Evolutionary conservation across 2,888 invertebrate genomes (phyloP).

Genomic region (Drosophila merina): DNA sequence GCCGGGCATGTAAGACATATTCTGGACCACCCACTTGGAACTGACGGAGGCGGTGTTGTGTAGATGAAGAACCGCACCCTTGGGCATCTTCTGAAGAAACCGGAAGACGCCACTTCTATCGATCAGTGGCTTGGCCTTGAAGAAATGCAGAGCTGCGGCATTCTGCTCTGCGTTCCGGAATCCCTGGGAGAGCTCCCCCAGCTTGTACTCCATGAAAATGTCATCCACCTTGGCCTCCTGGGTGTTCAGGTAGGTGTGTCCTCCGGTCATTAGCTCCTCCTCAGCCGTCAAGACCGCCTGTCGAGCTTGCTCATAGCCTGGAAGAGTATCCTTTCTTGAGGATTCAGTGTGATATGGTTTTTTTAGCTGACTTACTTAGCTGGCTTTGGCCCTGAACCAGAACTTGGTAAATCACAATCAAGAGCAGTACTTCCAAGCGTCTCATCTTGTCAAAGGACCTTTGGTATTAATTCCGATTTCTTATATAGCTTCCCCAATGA

Average conservation of each 20-base stretch:
- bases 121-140: slow-evolving; percentile 85
- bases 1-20: slow-evolving; percentile 85
- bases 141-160: slow-evolving; percentile 86
- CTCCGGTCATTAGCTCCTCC: slow-evolving; percentile 79
- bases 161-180: slow-evolving; percentile 75
- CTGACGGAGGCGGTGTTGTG: slow-evolving; percentile 85
- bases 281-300: slow-evolving; percentile 79
- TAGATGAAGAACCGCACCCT: slow-evolving; percentile 85
- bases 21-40: slow-evolving; percentile 84
- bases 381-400: slow-evolving; percentile 19
- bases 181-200: slow-evolving; percentile 74
- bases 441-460: slow-evolving; percentile 37
- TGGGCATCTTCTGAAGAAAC: slow-evolving; percentile 86
- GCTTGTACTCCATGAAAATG: slow-evolving; percentile 80
- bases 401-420: slow-evolving; percentile 10
- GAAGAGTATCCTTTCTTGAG: neutral
- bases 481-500: slow-evolving; percentile 23
- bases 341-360: neutral
- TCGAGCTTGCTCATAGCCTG: slow-evolving; percentile 80
- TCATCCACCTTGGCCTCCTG: slow-evolving; percentile 77
- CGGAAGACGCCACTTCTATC: slow-evolving; percentile 85
- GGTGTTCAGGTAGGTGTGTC: slow-evolving; percentile 66
- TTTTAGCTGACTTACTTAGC: slow-evolving; percentile 41
- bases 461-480: neutral
- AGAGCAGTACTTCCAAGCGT: slow-evolving; percentile 15